A percentile compares a stretch with the other conserved stretches of the same genome.
Evolutionary conservation across 2,797 vertebrate genomes (phyloP).

Genomic region (Enteromius anoplus): DNA sequence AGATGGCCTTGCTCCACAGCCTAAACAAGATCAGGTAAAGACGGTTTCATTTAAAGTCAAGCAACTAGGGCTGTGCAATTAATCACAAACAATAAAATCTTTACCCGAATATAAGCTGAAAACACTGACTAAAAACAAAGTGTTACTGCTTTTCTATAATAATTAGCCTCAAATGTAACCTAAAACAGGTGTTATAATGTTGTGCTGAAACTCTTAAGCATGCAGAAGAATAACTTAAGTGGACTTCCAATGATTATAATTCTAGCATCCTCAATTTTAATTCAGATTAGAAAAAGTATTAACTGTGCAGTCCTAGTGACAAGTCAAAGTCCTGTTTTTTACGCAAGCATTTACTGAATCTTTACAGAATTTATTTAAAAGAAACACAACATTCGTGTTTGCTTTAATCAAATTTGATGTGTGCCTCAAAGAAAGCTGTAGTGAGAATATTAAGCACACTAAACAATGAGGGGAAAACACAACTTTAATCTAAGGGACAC

Average conservation of each 20-base stretch:
- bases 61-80: neutral
- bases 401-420: neutral
- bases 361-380: neutral
- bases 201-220: no score
- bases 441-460: neutral
- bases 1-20: conserved; percentile 96
- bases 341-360: neutral
- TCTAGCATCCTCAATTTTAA: no score
- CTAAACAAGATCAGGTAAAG: conserved; percentile 64
- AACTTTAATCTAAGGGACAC: neutral
- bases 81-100: no score
- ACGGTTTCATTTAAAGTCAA: neutral
- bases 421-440: neutral
- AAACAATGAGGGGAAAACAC: neutral
- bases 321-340: neutral
- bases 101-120: no score
- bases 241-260: no score
- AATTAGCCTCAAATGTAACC: no score
- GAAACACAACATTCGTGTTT: neutral
- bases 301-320: no score
- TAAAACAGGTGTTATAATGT: no score
- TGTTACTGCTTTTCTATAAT: no score
- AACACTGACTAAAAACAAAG: no score
- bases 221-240: no score
- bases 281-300: no score